Conservation (phyloP, 1,140 invertebrate genomes). For the Drosophila orosa region DNA sequence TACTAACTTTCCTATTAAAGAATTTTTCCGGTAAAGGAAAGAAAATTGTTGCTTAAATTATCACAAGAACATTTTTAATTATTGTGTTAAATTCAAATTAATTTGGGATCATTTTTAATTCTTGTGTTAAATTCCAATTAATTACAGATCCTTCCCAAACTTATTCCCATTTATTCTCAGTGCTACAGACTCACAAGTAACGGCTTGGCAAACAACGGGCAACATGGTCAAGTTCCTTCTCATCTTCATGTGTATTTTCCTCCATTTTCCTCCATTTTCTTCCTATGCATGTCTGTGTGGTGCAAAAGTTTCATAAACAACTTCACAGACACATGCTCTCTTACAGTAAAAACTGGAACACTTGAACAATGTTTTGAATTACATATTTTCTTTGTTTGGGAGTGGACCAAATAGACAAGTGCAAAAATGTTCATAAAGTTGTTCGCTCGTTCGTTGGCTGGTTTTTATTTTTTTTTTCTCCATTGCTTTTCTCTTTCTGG, state of each 20-base stretch:
- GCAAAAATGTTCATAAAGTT: conserved; percentile 73
- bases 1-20: too few species aligned
- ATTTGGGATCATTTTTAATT: too few species aligned
- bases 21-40: neutral
- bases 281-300: conserved; percentile 39
- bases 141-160: neutral
- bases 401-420: conserved; percentile 54
- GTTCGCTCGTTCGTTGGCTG: conserved; percentile 12
- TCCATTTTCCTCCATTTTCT: conserved; percentile 38
- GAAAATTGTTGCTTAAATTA: too few species aligned
- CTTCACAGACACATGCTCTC: conserved; percentile 58
- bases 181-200: conserved; percentile 43
- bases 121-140: neutral
- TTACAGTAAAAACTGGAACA: conserved; percentile 61
- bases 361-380: conserved; percentile 77
- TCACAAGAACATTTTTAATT: too few species aligned
- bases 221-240: conserved; percentile 75
- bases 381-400: conserved; percentile 71
- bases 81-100: too few species aligned
- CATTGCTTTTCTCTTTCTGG: conserved; percentile 16
- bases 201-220: conserved; percentile 77
- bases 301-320: conserved; percentile 74
- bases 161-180: neutral
- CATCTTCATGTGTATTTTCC: conserved; percentile 36
- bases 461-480: conserved; percentile 4